phyloP scores from a whole-genome alignment of 2,888 invertebrate genomes.

The Epinotia nisella region DNA sequence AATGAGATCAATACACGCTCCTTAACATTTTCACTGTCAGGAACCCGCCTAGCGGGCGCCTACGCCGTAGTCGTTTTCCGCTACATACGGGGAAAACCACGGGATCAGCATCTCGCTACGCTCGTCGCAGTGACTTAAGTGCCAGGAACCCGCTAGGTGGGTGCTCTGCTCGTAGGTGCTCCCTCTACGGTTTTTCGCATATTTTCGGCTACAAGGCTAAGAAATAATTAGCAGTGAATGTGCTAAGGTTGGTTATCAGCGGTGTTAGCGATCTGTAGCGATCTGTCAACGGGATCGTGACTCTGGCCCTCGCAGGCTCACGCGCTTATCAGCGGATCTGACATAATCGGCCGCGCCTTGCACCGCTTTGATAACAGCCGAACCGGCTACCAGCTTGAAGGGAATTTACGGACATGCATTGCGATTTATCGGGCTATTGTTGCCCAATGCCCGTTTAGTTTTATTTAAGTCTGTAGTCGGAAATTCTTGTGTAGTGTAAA shows the following conservation, averaged over 20 bases:
- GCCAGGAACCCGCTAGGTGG: too few species aligned
- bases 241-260: conserved; percentile 4
- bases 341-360: conserved; percentile 39
- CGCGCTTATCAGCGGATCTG: conserved; percentile 42
- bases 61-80: too few species aligned
- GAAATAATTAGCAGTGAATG: neutral
- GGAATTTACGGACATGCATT: conserved; percentile 12
- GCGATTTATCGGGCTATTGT: neutral
- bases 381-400: conserved; percentile 19
- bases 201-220: too few species aligned
- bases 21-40: neutral
- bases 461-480: neutral
- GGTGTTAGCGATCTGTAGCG: conserved; percentile 21
- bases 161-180: too few species aligned
- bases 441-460: neutral
- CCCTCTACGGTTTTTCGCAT: too few species aligned
- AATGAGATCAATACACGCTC: neutral
- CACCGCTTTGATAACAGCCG: conserved; percentile 33
- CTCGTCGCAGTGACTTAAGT: too few species aligned
- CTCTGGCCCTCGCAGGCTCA: conserved; percentile 29
- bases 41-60: too few species aligned
- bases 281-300: conserved; percentile 40
- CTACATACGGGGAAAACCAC: too few species aligned
- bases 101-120: too few species aligned
- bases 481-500: too few species aligned